Base-by-base conservation (phyloP, 1,140 invertebrate genomes). In the Drosophila santomea region DNA sequence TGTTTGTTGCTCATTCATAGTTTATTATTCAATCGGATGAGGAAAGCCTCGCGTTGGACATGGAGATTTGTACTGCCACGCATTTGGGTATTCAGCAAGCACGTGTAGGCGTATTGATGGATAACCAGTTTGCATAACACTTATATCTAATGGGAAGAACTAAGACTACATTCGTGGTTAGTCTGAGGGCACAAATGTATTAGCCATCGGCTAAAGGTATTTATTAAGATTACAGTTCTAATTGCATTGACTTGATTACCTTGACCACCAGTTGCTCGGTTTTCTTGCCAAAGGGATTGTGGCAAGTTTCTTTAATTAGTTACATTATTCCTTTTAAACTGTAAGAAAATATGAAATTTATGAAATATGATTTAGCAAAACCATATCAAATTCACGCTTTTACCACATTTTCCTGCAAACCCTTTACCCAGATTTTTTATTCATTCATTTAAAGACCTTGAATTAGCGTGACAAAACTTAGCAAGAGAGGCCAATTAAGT, bases 21-120 rank as follows among this genome's bases (percentile, higher is more conserved):
- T 55, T 69, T 69, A 69, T 71, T 71, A 71, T 47, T 69, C 63
- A 69, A 71, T 71, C 36, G n/a, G 17, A 25, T 48, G 62, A 39
- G 63, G 20, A 38, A 8, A 48, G 48, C 58, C 38, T 15, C 35
- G 39, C 35, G n/a, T 47, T 23, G n/a, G 56, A 10, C 20, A 47
- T 12, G 11, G 11, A 11, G n/a, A 4, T 6, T 20, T 23, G 35
- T 8, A 0, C 39, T 25, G 32, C 6, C 8, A 15, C 6, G 15
- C 5, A 3, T n/a, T 15, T 4, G 12, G 36, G 28, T 41, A 32
- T 28, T 41, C 11, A 4, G n/a, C n/a, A 12, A 28, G 23, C 45
- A 48, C n/a, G 20, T 23, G 45, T 48, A 20, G 12, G 10, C 8
- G 14, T 50, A 15, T n/a, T 23, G 11, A 25, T 12, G 20, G 20